These are phyloP conservation scores for Lepilemur septentrionalis DNA, from an alignment of 2,797 vertebrate species.

Conservation along the genomic window DNA sequence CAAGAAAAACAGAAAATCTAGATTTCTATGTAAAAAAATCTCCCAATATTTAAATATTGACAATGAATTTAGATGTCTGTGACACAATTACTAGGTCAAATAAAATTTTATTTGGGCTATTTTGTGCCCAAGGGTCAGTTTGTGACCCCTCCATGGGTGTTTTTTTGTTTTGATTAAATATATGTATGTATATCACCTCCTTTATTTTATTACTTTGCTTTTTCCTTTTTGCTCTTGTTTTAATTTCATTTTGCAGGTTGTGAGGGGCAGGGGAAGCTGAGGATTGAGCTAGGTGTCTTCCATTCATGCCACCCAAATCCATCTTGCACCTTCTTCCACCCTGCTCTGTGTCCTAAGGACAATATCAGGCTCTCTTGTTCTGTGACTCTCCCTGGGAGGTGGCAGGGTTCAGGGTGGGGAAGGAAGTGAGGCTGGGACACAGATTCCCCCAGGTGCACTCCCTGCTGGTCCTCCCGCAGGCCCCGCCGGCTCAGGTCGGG, in stretches of 20 bases:
- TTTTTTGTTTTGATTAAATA: neutral
- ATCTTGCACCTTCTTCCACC: neutral
- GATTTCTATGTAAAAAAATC: neutral
- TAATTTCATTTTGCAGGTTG: neutral
- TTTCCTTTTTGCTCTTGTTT: neutral
- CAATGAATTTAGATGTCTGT: neutral
- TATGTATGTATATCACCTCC: neutral
- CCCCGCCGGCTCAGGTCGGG: rapidly evolving
- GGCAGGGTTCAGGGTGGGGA: neutral
- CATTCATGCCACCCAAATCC: neutral
- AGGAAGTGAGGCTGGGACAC: neutral
- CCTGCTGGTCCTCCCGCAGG: neutral
- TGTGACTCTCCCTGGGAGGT: neutral
- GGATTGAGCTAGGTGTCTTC: neutral
- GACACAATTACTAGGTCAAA: neutral
- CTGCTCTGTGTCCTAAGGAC: neutral
- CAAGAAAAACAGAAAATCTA: slow-evolving; percentile 19
- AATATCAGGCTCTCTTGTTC: neutral
- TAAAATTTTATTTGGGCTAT: neutral
- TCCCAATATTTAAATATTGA: neutral
- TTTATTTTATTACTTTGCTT: neutral
- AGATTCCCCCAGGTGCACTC: rapidly evolving
- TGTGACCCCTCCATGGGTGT: neutral
- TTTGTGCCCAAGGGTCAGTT: neutral
- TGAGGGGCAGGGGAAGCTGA: neutral